phyloP scores from a whole-genome alignment of 1,140 invertebrate species.

The Wiebesia pumilae region DNA sequence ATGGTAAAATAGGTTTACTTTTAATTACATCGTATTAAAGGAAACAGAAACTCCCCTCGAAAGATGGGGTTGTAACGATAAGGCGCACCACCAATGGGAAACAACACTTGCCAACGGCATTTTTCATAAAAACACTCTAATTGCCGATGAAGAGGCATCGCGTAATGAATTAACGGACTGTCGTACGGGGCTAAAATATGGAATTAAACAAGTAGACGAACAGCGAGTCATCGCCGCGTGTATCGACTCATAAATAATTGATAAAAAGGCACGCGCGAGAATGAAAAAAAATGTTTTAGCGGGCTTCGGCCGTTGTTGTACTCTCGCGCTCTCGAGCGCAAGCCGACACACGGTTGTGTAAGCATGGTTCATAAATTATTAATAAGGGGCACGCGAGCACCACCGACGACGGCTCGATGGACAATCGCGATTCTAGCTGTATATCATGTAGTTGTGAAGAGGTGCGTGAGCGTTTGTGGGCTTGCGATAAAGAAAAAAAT shows the following conservation, averaged over 20 bases:
- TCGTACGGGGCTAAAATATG: not conserved
- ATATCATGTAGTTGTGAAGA: not conserved
- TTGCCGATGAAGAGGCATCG: not conserved
- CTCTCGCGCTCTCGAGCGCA: not conserved
- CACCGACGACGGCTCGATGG: not conserved
- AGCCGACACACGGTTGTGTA: not conserved
- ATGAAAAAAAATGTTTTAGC: slow-evolving; percentile 20
- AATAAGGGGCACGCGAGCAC: slow-evolving; percentile 46
- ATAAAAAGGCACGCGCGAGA: slow-evolving; percentile 38
- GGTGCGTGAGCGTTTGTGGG: not conserved
- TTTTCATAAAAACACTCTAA: slow-evolving; percentile 1
- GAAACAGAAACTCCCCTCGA: not conserved
- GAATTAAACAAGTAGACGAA: slow-evolving; percentile 1
- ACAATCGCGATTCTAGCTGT: not conserved
- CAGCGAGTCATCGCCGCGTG: slow-evolving; percentile 18
- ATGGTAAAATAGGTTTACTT: slow-evolving; percentile 10
- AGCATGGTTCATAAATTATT: slow-evolving; percentile 49
- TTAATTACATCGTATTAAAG: not conserved
- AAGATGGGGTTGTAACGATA: not conserved
- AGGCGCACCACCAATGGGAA: not conserved
- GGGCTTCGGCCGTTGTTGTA: not conserved
- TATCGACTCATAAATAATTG: slow-evolving; percentile 56
- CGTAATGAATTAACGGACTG: slow-evolving; percentile 32
- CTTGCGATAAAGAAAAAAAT: not conserved
- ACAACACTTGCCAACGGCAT: not conserved